These are phyloP conservation scores for Eriosoma lanigerum DNA, from an alignment of 1,140 invertebrate species.

Conservation along the genomic window DNA sequence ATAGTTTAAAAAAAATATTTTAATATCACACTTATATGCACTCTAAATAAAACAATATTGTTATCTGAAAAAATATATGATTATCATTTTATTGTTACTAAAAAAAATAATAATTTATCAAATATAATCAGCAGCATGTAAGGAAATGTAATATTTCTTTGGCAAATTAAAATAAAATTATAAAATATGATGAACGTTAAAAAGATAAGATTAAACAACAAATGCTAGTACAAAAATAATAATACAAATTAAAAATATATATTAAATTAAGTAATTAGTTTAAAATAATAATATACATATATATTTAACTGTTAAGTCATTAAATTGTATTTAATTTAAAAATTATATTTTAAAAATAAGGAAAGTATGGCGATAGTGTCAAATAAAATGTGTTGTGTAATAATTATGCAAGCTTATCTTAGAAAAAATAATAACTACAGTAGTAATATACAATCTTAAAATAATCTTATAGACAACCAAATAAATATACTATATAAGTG, in stretches of 20 bases:
- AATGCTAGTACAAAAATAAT: neutral
- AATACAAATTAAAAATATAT: constrained; percentile 12
- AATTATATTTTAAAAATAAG: constrained; percentile 8
- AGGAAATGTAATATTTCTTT: too few relatives aligned
- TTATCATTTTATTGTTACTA: too few relatives aligned
- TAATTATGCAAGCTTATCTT: constrained; percentile 5
- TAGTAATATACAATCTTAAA: neutral
- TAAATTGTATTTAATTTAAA: neutral
- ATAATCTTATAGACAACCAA: constrained; percentile 4
- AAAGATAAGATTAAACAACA: too few relatives aligned
- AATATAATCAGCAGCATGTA: too few relatives aligned
- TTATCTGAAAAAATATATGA: too few relatives aligned
- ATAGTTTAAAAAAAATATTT: too few relatives aligned
- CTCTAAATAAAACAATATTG: too few relatives aligned
- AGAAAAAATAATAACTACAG: too few relatives aligned
- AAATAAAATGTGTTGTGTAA: neutral
- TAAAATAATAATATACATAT: constrained; percentile 16
- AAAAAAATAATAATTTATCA: too few relatives aligned
- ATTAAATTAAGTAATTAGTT: constrained; percentile 26
- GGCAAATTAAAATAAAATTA: too few relatives aligned
- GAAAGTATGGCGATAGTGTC: neutral
- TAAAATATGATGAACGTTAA: too few relatives aligned
- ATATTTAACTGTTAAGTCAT: neutral
- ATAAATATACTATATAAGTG: neutral
- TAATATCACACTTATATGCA: too few relatives aligned